Base-by-base conservation (phyloP, 2,888 invertebrate species). In the Silvanus unidentatus region DNA sequence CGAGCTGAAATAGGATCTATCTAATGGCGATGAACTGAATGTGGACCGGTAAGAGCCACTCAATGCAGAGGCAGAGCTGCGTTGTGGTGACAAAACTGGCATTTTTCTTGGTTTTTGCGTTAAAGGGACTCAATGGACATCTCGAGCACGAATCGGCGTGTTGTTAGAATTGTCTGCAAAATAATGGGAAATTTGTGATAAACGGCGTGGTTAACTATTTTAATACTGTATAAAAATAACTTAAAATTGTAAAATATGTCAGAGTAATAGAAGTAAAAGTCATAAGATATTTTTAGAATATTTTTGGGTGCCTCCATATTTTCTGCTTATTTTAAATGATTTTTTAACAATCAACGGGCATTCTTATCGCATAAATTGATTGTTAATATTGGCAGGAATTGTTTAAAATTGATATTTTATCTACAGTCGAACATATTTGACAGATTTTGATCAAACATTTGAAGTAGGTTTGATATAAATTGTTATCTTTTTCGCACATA, bases 51-150 rank as follows among this genome's bases (percentile, higher is more conserved):
- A 75, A 2, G 68, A 65, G 11, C 68, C 68, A 42, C 44, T 74
- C 62, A 66, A 65, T 65, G 45, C 64, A 38, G 67, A 66, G 36
- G 69, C 60, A 38, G 74, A 71, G 27, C 77, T 75, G 30, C 79
- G 67, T 16, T 79, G 77, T 2, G 80, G 80, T 11, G 78, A 78
- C 5, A 78, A 74, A 38, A 79, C 79, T 53, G 79, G 79, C 79
- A 80, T 79, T 36, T 43, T 61, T 27, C 8, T 3, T 5, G 4
- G 12, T 10, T 16, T 14, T 10, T 16, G 3, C 2, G 37, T 3
- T 14, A 37, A 16, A 6, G 3, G 34, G 34, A n/a, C n/a, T n/a
- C n/a, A n/a, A n/a, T n/a, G n/a, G n/a, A n/a, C n/a, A n/a, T n/a
- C n/a, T n/a, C n/a, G n/a, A n/a, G n/a, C n/a, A n/a, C n/a, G n/a